phyloP scores from a whole-genome alignment of 2,113 vertebrate species.

The Rhinopomastus cyanomelas region DNA sequence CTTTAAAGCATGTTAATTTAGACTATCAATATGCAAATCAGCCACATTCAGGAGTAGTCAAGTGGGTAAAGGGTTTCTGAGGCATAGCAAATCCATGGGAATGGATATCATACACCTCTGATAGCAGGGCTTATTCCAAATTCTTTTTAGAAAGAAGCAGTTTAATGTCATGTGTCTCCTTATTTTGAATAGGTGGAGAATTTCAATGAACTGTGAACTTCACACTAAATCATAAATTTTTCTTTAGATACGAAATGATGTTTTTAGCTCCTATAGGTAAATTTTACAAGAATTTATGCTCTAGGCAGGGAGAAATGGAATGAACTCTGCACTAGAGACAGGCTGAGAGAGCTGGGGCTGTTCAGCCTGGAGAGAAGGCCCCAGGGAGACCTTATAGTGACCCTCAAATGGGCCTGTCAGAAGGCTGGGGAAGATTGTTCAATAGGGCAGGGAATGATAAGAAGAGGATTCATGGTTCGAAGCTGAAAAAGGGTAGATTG shows the following conservation, averaged over 20 bases:
- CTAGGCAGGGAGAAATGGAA: too few species aligned
- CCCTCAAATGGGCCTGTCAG: too few species aligned
- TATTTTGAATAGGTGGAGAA: neutral
- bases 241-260: neutral
- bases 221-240: neutral
- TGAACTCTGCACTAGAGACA: too few species aligned
- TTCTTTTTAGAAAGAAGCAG: neutral
- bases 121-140: neutral
- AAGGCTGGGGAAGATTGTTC: too few species aligned
- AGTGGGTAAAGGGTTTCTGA: neutral
- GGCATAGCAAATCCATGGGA: neutral
- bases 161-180: neutral
- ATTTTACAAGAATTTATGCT: neutral
- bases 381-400: too few species aligned
- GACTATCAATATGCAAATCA: neutral
- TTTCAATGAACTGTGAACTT: neutral
- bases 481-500: too few species aligned
- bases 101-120: neutral
- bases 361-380: too few species aligned
- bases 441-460: too few species aligned
- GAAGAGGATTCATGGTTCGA: too few species aligned
- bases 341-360: too few species aligned
- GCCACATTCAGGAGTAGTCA: neutral
- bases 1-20: neutral
- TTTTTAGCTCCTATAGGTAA: neutral